These are phyloP conservation scores for Mohoua ochrocephala DNA, from an alignment of 2,113 vertebrate species.

Conservation along the genomic window DNA sequence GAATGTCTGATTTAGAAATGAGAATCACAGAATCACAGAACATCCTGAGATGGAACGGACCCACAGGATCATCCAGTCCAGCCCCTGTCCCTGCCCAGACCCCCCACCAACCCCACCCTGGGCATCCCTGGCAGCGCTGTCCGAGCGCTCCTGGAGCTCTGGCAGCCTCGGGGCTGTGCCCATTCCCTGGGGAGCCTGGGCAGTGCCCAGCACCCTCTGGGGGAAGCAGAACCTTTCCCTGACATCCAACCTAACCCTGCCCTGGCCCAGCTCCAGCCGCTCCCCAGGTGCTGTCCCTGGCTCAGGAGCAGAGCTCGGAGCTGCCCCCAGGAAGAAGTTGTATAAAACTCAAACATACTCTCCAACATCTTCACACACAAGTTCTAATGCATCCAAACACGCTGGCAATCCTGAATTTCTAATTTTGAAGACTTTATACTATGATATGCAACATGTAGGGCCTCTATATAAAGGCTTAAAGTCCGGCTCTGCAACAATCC, in stretches of 20 bases:
- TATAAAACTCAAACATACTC: not conserved
- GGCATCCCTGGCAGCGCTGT: accelerated
- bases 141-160: not conserved
- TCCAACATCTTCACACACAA: not conserved
- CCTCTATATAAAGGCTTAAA: not conserved
- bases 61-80: not conserved
- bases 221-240: not conserved
- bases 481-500: not conserved
- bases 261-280: accelerated
- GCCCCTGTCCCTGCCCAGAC: not conserved
- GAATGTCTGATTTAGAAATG: not conserved
- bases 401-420: not conserved
- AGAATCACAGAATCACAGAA: not conserved
- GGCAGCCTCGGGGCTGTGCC: not conserved
- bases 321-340: not conserved
- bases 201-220: not conserved
- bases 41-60: not conserved
- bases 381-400: not conserved
- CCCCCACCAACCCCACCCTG: not conserved
- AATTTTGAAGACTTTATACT: not conserved
- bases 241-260: accelerated
- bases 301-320: not conserved
- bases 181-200: not conserved
- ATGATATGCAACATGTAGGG: not conserved
- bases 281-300: not conserved